phyloP scores from a whole-genome alignment of 2,113 vertebrate genomes.

The Eulemur macaco region DNA sequence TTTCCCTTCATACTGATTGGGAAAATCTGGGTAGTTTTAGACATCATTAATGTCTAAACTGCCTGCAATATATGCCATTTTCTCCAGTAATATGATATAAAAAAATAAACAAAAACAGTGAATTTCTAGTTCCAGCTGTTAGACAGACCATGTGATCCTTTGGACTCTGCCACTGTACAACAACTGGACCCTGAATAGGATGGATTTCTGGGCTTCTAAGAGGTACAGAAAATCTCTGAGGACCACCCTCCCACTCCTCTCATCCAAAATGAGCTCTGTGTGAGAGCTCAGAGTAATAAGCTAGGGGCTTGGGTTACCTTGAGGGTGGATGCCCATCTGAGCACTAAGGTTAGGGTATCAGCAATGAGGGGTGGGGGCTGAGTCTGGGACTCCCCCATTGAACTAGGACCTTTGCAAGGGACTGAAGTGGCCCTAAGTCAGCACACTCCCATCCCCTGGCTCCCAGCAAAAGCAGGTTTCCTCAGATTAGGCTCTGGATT shows the following conservation, averaged over 20 bases:
- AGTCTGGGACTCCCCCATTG: not conserved
- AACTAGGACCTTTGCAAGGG: not conserved
- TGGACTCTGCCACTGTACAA: not conserved
- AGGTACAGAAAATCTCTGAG: not conserved
- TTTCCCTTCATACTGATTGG: not conserved
- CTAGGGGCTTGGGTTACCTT: not conserved
- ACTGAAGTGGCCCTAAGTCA: not conserved
- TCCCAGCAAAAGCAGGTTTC: not conserved
- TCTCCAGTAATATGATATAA: not conserved
- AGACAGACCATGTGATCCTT: not conserved
- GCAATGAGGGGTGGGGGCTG: not conserved
- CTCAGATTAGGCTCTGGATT: not conserved
- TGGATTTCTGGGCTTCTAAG: not conserved
- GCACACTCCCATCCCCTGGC: not conserved
- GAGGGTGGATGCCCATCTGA: not conserved
- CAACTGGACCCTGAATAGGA: not conserved
- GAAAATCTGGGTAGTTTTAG: not conserved
- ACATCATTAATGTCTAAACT: not conserved
- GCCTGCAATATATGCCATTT: not conserved
- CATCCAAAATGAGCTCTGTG: not conserved
- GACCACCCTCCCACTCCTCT: not conserved
- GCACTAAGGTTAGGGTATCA: not conserved
- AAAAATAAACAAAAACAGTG: not conserved
- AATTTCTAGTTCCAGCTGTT: not conserved
- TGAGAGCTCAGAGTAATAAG: not conserved